Evolutionary conservation across 2,797 vertebrate species (phyloP).

Genomic region (Acridotheres tristis): DNA sequence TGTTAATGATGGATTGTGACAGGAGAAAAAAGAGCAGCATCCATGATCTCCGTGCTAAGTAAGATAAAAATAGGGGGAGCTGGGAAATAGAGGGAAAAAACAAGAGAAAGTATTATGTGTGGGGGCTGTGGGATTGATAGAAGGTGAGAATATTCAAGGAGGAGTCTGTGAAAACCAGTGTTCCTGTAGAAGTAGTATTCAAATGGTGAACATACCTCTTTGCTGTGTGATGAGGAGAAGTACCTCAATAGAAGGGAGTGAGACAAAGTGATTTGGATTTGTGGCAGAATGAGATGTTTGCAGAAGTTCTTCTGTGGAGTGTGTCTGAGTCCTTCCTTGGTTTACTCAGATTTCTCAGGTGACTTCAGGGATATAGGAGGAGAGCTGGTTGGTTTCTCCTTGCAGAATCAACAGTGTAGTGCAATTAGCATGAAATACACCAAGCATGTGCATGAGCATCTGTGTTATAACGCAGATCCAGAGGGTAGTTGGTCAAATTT

Average conservation of each 20-base stretch:
- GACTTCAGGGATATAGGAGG: not conserved
- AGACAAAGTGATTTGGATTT: not conserved
- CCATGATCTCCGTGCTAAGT: not conserved
- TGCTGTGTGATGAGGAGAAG: not conserved
- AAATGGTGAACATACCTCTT: not conserved
- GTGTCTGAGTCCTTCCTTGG: not conserved
- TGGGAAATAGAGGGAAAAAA: not conserved
- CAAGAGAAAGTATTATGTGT: not conserved
- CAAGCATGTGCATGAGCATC: not conserved
- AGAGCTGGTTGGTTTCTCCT: not conserved
- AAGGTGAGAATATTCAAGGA: not conserved
- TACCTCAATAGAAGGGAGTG: not conserved
- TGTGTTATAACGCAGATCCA: not conserved
- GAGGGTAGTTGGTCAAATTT: not conserved
- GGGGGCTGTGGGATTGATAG: not conserved
- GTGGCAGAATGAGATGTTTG: not conserved
- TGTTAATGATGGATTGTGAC: not conserved
- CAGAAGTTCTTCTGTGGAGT: not conserved
- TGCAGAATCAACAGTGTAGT: not conserved
- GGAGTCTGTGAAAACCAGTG: not conserved
- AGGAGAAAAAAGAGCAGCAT: not conserved
- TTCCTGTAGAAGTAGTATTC: not conserved
- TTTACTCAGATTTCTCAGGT: not conserved
- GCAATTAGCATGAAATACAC: not conserved
- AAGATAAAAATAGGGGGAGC: not conserved